Conservation (phyloP, 2,113 vertebrate species). For the Spea multiplicata region DNA sequence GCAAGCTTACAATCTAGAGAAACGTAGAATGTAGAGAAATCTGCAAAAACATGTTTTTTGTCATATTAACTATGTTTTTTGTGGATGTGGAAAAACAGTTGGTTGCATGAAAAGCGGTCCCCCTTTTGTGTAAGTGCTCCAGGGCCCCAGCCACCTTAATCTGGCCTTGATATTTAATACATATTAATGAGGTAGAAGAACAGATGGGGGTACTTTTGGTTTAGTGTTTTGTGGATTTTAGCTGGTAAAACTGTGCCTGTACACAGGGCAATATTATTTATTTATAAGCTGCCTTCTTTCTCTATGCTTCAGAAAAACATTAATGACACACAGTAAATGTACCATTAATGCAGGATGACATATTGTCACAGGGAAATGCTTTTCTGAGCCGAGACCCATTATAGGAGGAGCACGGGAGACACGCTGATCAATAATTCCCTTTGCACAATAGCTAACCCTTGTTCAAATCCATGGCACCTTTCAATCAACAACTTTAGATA, state of each 20-base stretch:
- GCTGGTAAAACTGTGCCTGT: not conserved
- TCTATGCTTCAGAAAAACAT: not conserved
- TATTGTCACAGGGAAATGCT: not conserved
- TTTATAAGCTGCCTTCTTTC: not conserved
- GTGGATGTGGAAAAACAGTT: no score
- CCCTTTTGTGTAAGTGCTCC: no score
- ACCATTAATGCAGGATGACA: constrained; percentile 4
- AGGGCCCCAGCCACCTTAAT: no score
- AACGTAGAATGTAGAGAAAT: no score
- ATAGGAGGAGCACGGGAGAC: not conserved
- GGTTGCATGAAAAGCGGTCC: no score
- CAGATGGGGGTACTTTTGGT: no score
- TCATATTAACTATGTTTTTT: no score
- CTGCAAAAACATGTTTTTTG: no score
- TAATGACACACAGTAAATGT: constrained; percentile 19
- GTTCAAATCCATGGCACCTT: not conserved
- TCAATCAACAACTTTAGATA: not conserved
- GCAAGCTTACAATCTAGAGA: no score
- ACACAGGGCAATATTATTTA: not conserved
- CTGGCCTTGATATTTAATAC: no score
- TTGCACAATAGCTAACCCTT: not conserved
- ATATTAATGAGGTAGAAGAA: no score
- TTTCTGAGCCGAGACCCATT: not conserved
- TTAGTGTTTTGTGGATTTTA: no score
- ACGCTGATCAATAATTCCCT: constrained; percentile 1